Percentiles rank a stretch among this genome's conserved stretches.
These are phyloP conservation scores for Phenganax stokvisi DNA, from an alignment of 92 coral and sea anemone genomes.

Conservation along the genomic window DNA sequence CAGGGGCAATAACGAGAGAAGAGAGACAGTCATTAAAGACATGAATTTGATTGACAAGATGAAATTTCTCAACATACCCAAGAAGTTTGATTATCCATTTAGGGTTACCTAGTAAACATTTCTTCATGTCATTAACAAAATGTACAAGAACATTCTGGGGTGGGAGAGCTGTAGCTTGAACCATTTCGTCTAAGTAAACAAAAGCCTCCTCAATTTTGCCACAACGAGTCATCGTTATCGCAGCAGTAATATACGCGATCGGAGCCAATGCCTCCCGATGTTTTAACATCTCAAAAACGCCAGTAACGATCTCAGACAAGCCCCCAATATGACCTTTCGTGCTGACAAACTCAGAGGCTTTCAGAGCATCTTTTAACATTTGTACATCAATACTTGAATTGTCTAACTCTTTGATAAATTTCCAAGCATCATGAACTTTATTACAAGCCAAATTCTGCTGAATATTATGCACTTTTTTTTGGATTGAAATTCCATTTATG, in stretches of 20 bases:
- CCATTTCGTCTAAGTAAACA: neutral
- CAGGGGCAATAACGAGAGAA: neutral
- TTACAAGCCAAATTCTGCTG: neutral
- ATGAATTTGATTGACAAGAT: neutral
- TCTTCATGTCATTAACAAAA: conserved; percentile 4
- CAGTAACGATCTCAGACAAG: neutral
- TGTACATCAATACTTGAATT: conserved; percentile 6
- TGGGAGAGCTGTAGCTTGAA: neutral
- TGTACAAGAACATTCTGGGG: neutral
- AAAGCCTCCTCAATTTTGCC: conserved; percentile 13
- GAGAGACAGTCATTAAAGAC: conserved; percentile 12
- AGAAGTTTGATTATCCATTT: conserved; percentile 3
- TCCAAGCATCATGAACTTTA: conserved; percentile 20
- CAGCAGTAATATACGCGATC: neutral
- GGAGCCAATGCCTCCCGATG: neutral
- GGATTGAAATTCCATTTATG: conserved; percentile 2
- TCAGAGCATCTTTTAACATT: conserved; percentile 1
- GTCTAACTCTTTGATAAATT: neutral
- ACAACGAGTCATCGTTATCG: conserved; percentile 3
- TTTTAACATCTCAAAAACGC: conserved; percentile 7
- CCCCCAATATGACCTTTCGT: neutral
- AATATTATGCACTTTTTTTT: neutral
- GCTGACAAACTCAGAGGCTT: conserved; percentile 17
- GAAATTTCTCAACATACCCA: neutral
- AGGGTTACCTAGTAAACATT: neutral